Percentiles rank a stretch among this genome's conserved stretches.
phyloP scores from a whole-genome alignment of 1,140 invertebrate genomes.

The Pseudobourletiella spinata region DNA sequence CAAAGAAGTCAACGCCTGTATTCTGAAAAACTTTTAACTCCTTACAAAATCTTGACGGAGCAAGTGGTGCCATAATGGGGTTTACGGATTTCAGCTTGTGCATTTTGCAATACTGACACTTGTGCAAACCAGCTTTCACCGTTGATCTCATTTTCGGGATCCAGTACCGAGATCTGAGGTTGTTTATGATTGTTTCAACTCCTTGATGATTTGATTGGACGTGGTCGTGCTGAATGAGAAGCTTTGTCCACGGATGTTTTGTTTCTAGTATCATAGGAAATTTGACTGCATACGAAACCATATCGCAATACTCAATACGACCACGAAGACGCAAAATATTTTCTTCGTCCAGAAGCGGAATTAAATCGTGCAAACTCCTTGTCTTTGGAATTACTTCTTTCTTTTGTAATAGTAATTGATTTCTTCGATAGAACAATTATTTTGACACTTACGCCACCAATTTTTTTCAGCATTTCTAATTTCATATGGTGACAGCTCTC shows the following conservation, averaged over 20 bases:
- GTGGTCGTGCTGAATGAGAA: constrained; percentile 13
- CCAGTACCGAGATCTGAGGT: constrained; percentile 15
- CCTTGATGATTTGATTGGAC: constrained; percentile 7
- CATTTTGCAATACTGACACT: constrained; percentile 19
- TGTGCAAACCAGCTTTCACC: constrained; percentile 4
- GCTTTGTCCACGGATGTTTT: neutral
- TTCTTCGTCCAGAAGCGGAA: neutral
- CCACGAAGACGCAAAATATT: neutral
- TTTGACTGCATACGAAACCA: neutral
- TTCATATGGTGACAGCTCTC: neutral
- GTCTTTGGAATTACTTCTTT: neutral
- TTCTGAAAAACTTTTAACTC: constrained; percentile 15
- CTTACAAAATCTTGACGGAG: constrained; percentile 5
- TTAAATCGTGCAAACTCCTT: neutral
- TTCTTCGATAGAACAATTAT: neutral
- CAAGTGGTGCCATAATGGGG: constrained; percentile 32
- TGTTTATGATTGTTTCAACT: constrained; percentile 2
- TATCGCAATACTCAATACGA: neutral
- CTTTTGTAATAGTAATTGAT: neutral
- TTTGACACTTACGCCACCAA: neutral
- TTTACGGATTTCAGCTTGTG: neutral
- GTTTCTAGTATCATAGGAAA: neutral
- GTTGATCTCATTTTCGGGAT: constrained; percentile 11
- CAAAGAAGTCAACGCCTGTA: constrained; percentile 36
- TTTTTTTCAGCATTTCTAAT: constrained; percentile 1